Conservation (phyloP, 2,888 invertebrate species). For the Apodemia duryi region DNA sequence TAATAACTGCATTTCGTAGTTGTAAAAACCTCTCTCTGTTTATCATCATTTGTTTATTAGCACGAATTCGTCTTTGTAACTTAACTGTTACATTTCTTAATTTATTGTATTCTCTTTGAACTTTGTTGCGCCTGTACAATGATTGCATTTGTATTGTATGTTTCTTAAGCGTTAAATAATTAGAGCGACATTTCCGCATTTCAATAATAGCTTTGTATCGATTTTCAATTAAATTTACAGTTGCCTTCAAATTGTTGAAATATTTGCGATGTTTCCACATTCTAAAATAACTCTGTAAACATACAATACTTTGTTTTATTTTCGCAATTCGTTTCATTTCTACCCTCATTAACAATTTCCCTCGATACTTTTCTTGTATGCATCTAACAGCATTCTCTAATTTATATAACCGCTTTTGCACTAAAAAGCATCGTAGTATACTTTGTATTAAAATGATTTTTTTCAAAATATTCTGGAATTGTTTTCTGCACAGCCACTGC, state of each 20-base stretch:
- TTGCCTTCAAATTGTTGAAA: slow-evolving; percentile 43
- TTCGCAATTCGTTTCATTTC: slow-evolving; percentile 43
- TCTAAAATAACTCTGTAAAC: slow-evolving; percentile 66
- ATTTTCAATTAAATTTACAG: slow-evolving; percentile 44
- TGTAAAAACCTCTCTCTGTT: slow-evolving; percentile 53
- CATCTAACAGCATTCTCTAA: slow-evolving; percentile 43
- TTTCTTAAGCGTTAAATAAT: slow-evolving; percentile 46
- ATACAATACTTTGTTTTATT: slow-evolving; percentile 43
- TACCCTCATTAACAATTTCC: slow-evolving; percentile 52
- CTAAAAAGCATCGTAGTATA: slow-evolving; percentile 46
- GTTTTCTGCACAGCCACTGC: slow-evolving; percentile 52
- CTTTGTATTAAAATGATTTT: slow-evolving; percentile 51
- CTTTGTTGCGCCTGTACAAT: slow-evolving; percentile 59
- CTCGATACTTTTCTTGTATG: slow-evolving; percentile 61
- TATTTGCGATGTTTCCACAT: slow-evolving; percentile 43
- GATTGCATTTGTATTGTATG: slow-evolving; percentile 67
- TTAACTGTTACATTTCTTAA: slow-evolving; percentile 47
- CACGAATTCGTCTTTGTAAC: slow-evolving; percentile 75
- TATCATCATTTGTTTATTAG: slow-evolving; percentile 52
- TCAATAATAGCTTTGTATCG: slow-evolving; percentile 47
- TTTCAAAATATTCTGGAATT: slow-evolving; percentile 39
- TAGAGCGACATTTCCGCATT: slow-evolving; percentile 51
- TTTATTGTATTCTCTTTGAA: slow-evolving; percentile 51
- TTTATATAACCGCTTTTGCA: slow-evolving; percentile 42
- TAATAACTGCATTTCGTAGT: slow-evolving; percentile 51